These are phyloP conservation scores for Zosterops pallidus DNA, from an alignment of 2,113 vertebrate species.

Conservation along the genomic window DNA sequence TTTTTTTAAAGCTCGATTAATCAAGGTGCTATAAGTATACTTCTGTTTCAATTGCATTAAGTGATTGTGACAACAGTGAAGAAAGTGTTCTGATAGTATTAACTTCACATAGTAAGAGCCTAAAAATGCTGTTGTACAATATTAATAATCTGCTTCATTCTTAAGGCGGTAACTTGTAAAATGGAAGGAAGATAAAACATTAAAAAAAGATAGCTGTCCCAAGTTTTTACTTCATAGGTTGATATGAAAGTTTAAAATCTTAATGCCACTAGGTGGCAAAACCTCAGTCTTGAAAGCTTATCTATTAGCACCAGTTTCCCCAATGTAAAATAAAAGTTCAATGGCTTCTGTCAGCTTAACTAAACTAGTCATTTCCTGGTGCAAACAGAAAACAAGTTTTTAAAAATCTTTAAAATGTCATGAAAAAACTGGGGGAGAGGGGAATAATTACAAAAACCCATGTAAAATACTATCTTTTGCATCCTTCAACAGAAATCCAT, in stretches of 20 bases:
- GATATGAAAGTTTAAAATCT: not conserved
- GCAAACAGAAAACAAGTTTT: not conserved
- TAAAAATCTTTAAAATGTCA: not conserved
- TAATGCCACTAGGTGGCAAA: conserved; percentile 39
- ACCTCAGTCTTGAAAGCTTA: not conserved
- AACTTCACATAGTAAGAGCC: not conserved
- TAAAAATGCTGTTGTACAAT: not conserved
- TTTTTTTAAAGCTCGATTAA: not conserved
- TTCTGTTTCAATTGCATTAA: not conserved
- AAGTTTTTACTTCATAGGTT: not conserved
- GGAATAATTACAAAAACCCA: not conserved
- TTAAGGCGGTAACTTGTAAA: not conserved
- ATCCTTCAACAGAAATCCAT: not conserved
- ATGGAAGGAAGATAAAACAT: not conserved
- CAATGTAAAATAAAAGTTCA: not conserved
- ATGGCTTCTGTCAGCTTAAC: not conserved
- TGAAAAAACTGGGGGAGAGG: accelerated
- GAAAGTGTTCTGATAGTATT: not conserved
- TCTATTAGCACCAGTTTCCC: not conserved
- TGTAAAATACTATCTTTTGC: not conserved
- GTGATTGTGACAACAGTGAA: not conserved
- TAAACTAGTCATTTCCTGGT: not conserved
- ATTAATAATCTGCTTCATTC: not conserved
- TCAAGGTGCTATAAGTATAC: not conserved
- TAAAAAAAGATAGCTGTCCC: not conserved